Conservation (phyloP, 1,140 invertebrate genomes). For the Aphis craccivora region DNA sequence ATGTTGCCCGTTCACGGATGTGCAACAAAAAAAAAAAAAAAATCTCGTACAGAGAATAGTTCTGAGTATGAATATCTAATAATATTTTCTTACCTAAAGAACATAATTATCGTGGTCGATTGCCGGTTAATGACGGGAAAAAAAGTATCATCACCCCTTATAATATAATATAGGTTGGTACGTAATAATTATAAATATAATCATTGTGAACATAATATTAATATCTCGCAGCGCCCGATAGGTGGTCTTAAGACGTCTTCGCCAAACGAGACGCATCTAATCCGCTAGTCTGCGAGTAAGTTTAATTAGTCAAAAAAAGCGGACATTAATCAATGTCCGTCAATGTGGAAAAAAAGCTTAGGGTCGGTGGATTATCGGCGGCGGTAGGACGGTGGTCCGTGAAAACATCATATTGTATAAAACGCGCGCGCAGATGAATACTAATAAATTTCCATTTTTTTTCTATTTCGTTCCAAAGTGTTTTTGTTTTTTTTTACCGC, state of each 20-base stretch:
- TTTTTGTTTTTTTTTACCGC: not conserved
- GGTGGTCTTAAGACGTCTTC: not conserved
- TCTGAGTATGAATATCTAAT: not conserved
- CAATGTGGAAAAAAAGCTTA: slow-evolving; percentile 22
- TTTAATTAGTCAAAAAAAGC: slow-evolving; percentile 26
- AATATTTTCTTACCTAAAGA: not conserved
- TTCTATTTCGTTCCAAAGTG: not conserved
- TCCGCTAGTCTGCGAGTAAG: not conserved
- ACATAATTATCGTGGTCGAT: not conserved
- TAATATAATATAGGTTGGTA: not conserved
- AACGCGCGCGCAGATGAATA: not conserved
- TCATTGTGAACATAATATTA: not conserved
- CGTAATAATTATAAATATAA: not conserved
- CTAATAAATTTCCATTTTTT: slow-evolving; percentile 1
- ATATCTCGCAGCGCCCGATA: not conserved
- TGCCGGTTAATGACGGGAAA: not conserved
- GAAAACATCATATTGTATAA: slow-evolving; percentile 8
- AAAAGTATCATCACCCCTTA: not conserved
- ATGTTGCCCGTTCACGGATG: too few relatives aligned
- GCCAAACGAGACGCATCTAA: not conserved
- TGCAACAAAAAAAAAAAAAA: not conserved
- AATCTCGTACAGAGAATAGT: not conserved
- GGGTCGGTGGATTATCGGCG: not conserved
- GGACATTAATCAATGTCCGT: slow-evolving; percentile 40
- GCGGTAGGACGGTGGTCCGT: not conserved